Conservation (phyloP, 2,888 invertebrate species). For the Stramonita haemastoma region DNA sequence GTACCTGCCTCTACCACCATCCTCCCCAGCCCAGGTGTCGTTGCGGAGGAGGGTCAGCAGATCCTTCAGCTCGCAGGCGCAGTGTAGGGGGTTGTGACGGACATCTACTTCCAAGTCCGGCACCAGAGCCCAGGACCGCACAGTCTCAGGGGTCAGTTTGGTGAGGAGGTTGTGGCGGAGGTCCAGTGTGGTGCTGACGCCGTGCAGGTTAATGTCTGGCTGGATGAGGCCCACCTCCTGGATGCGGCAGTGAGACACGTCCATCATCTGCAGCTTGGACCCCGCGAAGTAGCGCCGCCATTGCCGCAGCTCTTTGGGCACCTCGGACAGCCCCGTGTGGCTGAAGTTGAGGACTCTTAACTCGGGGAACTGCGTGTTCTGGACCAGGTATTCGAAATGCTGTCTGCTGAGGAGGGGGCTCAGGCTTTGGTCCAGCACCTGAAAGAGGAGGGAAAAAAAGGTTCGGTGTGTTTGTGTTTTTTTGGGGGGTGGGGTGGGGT, state of each 20-base stretch:
- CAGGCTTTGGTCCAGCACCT: not conserved
- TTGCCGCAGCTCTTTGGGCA: slow-evolving; percentile 33
- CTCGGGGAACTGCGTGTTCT: slow-evolving; percentile 32
- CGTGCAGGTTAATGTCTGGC: not conserved
- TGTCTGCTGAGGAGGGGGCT: not conserved
- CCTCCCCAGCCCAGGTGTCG: not conserved
- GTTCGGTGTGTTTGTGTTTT: too few relatives aligned
- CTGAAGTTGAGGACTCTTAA: slow-evolving; percentile 44
- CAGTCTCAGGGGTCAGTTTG: slow-evolving; percentile 47
- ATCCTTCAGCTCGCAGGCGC: slow-evolving; percentile 51
- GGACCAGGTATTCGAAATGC: slow-evolving; percentile 28
- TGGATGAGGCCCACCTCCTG: not conserved
- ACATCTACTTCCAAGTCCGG: slow-evolving; percentile 57
- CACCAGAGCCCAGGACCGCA: slow-evolving; percentile 51
- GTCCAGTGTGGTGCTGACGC: slow-evolving; percentile 24
- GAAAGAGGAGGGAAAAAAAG: not conserved
- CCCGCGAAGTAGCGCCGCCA: slow-evolving; percentile 43
- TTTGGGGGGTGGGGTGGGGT: not conserved
- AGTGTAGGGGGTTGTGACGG: slow-evolving; percentile 59
- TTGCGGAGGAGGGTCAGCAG: slow-evolving; percentile 36
- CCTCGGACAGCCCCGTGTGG: slow-evolving; percentile 14
- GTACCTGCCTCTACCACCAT: not conserved
- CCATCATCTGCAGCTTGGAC: slow-evolving; percentile 20
- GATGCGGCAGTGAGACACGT: slow-evolving; percentile 34
- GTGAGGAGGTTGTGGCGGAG: slow-evolving; percentile 59